Conservation (phyloP, 2,113 vertebrate genomes). For the Oryctolagus cuniculus region mOryCun1.1 NC_091443.1:45114501-45115000, state of each 20-base stretch:
- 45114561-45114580: constrained; percentile 14
- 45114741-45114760: not conserved
- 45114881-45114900: not conserved
- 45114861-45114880: constrained; percentile 4
- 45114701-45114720: not conserved
- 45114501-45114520: not conserved
- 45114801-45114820: not conserved
- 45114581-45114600: constrained; percentile 14
- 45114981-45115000: constrained; percentile 1
- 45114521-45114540: constrained; percentile 1
- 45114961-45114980: constrained; percentile 1
- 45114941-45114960: constrained; percentile 19
- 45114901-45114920: constrained; percentile 22
- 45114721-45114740: not conserved
- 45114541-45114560: constrained; percentile 16
- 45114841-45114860: constrained; percentile 20
- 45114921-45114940: not conserved
- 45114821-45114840: not conserved
- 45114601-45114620: constrained; percentile 15
- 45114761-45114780: not conserved
- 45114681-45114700: constrained; percentile 7
- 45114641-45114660: constrained; percentile 12
- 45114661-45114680: not conserved
- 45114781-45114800: not conserved
- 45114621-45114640: not conserved